phyloP scores from a whole-genome alignment of 1,140 invertebrate genomes.

The Drosophila serrata region DNA sequence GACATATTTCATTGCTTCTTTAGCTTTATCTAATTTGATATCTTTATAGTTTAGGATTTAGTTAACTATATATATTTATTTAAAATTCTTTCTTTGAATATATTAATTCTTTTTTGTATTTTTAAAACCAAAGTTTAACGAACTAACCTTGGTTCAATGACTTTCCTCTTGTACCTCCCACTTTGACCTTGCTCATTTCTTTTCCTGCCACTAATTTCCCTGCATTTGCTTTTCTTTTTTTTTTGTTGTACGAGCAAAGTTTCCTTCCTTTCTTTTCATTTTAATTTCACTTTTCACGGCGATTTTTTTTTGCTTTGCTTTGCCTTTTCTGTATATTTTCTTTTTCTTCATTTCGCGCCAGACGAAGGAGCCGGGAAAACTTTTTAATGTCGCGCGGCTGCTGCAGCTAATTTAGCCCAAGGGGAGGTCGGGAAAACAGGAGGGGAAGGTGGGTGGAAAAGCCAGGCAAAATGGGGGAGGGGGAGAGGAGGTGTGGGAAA shows the following conservation, averaged over 20 bases:
- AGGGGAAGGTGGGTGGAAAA: slow-evolving; percentile 4
- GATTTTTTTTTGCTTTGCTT: slow-evolving; percentile 55
- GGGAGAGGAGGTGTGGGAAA: neutral
- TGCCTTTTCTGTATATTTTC: slow-evolving; percentile 22
- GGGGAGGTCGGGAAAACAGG: neutral
- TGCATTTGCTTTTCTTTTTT: slow-evolving; percentile 33
- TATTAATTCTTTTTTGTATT: neutral
- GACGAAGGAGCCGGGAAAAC: slow-evolving; percentile 62
- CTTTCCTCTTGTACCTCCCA: slow-evolving; percentile 29
- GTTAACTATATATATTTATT: neutral
- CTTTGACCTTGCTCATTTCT: slow-evolving; percentile 27
- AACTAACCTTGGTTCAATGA: slow-evolving; percentile 43
- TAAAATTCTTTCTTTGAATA: neutral
- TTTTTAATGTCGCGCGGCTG: slow-evolving; percentile 82
- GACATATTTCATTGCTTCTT: neutral
- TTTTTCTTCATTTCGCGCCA: slow-evolving; percentile 47
- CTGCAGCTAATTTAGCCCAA: slow-evolving; percentile 75
- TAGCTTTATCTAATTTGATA: neutral
- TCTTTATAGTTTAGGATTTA: neutral
- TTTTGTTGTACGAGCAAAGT: slow-evolving; percentile 22
- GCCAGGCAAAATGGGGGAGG: neutral
- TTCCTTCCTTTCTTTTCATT: slow-evolving; percentile 55
- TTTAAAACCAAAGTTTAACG: slow-evolving; percentile 7
- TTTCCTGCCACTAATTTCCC: slow-evolving; percentile 35
- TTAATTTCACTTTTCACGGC: slow-evolving; percentile 83